Evolutionary conservation across 2,888 invertebrate species (phyloP).

Genomic region (Pelosia muscerda): DNA sequence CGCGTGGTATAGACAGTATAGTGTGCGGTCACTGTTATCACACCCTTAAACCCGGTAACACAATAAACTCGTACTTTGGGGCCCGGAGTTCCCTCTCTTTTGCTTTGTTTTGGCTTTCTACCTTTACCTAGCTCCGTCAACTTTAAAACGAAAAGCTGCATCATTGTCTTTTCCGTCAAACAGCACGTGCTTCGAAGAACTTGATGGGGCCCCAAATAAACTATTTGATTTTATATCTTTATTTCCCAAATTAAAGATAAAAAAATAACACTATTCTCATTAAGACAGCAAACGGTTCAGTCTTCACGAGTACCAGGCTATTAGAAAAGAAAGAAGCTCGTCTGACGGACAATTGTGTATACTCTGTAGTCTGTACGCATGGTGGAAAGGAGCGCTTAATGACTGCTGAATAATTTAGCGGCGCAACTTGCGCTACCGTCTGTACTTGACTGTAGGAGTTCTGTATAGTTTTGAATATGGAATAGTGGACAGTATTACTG

Average conservation of each 20-base stretch:
- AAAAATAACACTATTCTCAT: background rate
- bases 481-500: background rate
- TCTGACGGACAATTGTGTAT: conserved; percentile 52
- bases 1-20: too few relatives aligned
- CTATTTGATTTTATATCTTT: too few relatives aligned
- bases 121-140: too few relatives aligned
- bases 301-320: conserved; percentile 50
- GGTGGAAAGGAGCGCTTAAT: conserved; percentile 64
- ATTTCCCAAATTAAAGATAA: background rate
- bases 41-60: too few relatives aligned
- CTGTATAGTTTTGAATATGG: background rate
- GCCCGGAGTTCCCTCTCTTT: too few relatives aligned
- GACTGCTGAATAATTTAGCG: conserved; percentile 75
- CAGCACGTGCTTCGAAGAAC: too few relatives aligned
- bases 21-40: too few relatives aligned
- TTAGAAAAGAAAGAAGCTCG: conserved; percentile 47
- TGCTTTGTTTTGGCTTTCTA: too few relatives aligned
- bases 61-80: too few relatives aligned
- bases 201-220: background rate
- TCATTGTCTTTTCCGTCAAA: too few relatives aligned
- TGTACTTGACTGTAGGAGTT: conserved; percentile 19
- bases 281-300: conserved; percentile 24
- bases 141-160: too few relatives aligned
- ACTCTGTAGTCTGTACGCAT: conserved; percentile 49
- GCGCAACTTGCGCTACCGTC: conserved; percentile 30